Evolutionary conservation across 2,113 vertebrate genomes (phyloP), one percentile per base, ranked within the genome.

Genomic region (Bothrops jararaca): DNA sequence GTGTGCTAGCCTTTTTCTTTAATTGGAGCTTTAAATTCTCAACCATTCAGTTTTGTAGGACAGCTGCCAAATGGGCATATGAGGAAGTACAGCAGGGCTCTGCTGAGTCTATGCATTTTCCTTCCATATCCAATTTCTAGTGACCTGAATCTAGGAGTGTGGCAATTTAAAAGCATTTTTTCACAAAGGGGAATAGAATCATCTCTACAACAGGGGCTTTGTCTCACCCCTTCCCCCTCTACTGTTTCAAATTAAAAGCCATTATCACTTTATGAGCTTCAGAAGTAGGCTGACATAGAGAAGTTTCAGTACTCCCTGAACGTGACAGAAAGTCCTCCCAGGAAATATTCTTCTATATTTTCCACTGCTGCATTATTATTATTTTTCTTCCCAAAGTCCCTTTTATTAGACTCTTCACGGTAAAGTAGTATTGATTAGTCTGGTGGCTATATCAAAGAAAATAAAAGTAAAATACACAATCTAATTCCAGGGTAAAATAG

Each of bases 81-180:
- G 94, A 95, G 93, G 93, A 94, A 95, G 95, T 95, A 95, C 95
- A 95, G 88, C 93, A 94, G 89, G 56, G 54, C 86, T 95, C 93
- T 95, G 92, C 93, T 90, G 93, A 95, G 96, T 91, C 86, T 91
- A 74, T 95, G 92, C 87, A 12, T 95, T 95, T 96, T 95, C 91
- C 91, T 86, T 95, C 94, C 89, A 91, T 89, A 93, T 95, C 95
- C 95, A 94, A 96, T 97, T 97, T 96, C 95, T 56, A 93, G 93
- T 96, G 96, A 96, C 93, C 95, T 97, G 88, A 86, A 95, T 96
- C 88, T 91, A 92, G 92, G 89, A 94, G 93, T 92, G 91, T 93
- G 80, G 91, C 13, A 86, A 24, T 90, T 94, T 96, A 13, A 94
- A 95, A 91, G 74, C 92, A 87, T 94, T 88, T 88, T 85, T 7